phyloP scores from a whole-genome alignment of 1,140 invertebrate species.

The Lepidurus packardi region DNA sequence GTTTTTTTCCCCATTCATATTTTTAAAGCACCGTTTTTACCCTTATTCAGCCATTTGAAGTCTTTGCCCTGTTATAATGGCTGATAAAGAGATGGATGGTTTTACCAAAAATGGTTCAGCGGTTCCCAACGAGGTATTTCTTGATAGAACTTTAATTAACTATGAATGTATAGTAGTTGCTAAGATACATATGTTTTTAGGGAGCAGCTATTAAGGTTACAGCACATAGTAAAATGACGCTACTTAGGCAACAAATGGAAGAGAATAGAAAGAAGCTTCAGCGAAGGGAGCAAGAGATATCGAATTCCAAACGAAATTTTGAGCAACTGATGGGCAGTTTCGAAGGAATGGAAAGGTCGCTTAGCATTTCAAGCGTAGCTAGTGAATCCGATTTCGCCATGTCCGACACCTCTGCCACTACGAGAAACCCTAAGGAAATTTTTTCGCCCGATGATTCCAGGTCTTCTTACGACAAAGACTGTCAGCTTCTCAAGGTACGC shows the following conservation, averaged over 20 bases:
- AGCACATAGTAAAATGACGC: conserved; percentile 22
- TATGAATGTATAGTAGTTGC: too few species aligned
- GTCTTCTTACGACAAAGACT: background rate
- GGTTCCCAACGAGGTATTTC: background rate
- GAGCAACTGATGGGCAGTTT: conserved; percentile 27
- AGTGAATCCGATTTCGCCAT: background rate
- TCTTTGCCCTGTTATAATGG: background rate
- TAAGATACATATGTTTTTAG: background rate
- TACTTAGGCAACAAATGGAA: conserved; percentile 32
- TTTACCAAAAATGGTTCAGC: background rate
- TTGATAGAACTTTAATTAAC: background rate
- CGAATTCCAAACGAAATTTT: conserved; percentile 29
- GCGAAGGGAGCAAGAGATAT: conserved; percentile 31
- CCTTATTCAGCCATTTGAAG: background rate
- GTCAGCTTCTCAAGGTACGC: background rate
- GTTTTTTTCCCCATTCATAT: background rate
- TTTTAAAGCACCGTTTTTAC: background rate
- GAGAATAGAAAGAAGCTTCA: conserved; percentile 30
- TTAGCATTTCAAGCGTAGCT: background rate
- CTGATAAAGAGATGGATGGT: background rate
- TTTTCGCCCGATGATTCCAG: background rate
- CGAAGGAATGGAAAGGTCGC: conserved; percentile 14
- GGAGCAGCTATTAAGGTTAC: background rate
- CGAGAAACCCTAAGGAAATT: background rate
- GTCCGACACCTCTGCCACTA: background rate